phyloP scores from a whole-genome alignment of 2,888 invertebrate genomes.

The Pyrocoelia pectoralis region DNA sequence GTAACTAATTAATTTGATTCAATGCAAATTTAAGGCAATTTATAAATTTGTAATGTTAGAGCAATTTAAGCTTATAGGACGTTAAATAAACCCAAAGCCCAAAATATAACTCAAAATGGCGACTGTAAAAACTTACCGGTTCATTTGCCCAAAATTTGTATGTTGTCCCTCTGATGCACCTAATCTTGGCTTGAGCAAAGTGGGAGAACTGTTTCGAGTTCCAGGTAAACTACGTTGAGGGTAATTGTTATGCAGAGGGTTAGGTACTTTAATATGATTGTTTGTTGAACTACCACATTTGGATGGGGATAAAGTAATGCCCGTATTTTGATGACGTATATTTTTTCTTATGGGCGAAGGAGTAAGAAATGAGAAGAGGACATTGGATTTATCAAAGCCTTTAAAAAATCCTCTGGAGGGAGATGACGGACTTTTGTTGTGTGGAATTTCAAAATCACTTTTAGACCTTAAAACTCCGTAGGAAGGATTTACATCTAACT shows the following conservation, averaged over 20 bases:
- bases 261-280: slow-evolving; percentile 47
- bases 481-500: slow-evolving; percentile 5
- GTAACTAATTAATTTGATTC: slow-evolving; percentile 20
- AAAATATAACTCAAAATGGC: slow-evolving; percentile 27
- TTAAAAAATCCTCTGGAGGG: slow-evolving; percentile 41
- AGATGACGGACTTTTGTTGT: slow-evolving; percentile 18
- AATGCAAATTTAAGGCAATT: slow-evolving; percentile 27
- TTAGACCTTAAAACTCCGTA: slow-evolving; percentile 54
- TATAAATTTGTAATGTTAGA: slow-evolving; percentile 4
- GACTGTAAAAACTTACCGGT: slow-evolving; percentile 48
- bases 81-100: slow-evolving; percentile 39
- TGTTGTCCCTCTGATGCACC: slow-evolving; percentile 39
- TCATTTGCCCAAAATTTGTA: slow-evolving; percentile 43
- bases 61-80: background rate
- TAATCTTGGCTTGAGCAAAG: slow-evolving; percentile 50
- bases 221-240: slow-evolving; percentile 47
- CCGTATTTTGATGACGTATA: slow-evolving; percentile 22
- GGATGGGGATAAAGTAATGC: slow-evolving; percentile 46
- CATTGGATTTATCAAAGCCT: slow-evolving; percentile 50
- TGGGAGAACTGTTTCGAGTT: slow-evolving; percentile 52
- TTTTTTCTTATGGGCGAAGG: slow-evolving; percentile 63
- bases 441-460: slow-evolving; percentile 57
- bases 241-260: slow-evolving; percentile 45
- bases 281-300: slow-evolving; percentile 37
- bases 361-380: slow-evolving; percentile 67